Evolutionary conservation across 1,140 invertebrate genomes (phyloP).

Genomic region (Brachionus koreanus): DNA sequence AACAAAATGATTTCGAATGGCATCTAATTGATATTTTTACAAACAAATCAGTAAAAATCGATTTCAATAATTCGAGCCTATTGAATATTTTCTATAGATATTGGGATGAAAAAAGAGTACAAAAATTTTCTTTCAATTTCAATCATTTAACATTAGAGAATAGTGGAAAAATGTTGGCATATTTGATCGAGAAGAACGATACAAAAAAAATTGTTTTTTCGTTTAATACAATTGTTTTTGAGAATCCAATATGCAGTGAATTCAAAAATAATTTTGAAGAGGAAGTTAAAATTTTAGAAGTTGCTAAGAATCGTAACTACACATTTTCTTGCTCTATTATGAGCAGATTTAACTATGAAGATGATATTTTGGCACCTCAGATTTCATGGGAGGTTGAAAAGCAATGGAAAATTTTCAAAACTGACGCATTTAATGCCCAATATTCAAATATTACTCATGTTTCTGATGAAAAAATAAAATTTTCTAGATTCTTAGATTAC

Average conservation of each 20-base stretch:
- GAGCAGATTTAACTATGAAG: not conserved
- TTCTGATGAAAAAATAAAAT: not conserved
- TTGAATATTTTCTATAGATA: not conserved
- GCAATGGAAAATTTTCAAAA: not conserved
- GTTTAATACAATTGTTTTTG: not conserved
- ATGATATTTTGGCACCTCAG: not conserved
- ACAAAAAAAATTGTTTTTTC: not conserved
- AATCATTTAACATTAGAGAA: not conserved
- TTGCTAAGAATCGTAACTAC: not conserved
- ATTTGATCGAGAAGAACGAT: not conserved
- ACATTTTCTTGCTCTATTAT: not conserved
- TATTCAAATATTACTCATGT: not conserved
- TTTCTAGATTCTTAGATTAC: not conserved
- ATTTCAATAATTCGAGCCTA: not conserved
- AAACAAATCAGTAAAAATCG: not conserved
- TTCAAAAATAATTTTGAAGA: not conserved
- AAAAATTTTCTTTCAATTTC: not conserved
- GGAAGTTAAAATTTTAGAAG: not conserved
- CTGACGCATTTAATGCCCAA: not conserved
- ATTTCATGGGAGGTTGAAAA: conserved; percentile 5
- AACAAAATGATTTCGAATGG: not conserved
- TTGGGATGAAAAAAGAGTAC: not conserved
- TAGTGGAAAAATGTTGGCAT: not conserved
- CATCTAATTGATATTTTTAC: not conserved
- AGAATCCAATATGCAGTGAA: not conserved